Conservation (phyloP, 1,140 invertebrate genomes). For the Babylonia areolata region DNA sequence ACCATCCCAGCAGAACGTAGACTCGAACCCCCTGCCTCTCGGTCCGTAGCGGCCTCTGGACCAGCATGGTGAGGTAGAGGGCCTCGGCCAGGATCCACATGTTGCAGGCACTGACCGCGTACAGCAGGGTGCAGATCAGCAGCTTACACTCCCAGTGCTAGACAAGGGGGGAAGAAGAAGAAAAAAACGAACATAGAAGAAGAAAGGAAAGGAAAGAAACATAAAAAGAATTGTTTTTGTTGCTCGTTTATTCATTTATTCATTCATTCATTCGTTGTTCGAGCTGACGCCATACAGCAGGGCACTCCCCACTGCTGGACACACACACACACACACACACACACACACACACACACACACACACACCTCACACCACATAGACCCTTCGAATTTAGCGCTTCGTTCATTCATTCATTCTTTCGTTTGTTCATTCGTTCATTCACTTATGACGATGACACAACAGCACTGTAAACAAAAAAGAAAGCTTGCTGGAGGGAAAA, state of each 20-base stretch:
- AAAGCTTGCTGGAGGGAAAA: too few species aligned
- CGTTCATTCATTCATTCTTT: too few species aligned
- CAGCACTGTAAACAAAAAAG: too few species aligned
- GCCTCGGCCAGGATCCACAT: constrained; percentile 88
- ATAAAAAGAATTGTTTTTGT: too few species aligned
- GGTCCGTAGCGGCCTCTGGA: constrained; percentile 85
- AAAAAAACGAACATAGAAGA: too few species aligned
- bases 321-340: constrained; percentile 18
- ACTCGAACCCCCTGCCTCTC: constrained; percentile 82
- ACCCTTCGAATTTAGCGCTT: background rate
- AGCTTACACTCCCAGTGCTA: constrained; percentile 83
- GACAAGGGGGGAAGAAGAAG: too few species aligned
- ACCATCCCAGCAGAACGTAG: constrained; percentile 86
- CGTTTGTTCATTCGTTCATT: too few species aligned
- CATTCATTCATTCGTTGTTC: too few species aligned
- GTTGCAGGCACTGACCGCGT: constrained; percentile 85
- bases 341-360: constrained; percentile 29
- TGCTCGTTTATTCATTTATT: too few species aligned
- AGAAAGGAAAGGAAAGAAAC: too few species aligned
- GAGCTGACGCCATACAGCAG: constrained; percentile 85
- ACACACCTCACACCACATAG: constrained; percentile 29
- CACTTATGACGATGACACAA: too few species aligned
- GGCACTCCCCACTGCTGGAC: background rate
- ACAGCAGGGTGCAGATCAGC: constrained; percentile 83
- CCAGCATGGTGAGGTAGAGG: constrained; percentile 85